Base-by-base conservation (phyloP, 2,888 invertebrate genomes). In the Cabera pusaria region DNA sequence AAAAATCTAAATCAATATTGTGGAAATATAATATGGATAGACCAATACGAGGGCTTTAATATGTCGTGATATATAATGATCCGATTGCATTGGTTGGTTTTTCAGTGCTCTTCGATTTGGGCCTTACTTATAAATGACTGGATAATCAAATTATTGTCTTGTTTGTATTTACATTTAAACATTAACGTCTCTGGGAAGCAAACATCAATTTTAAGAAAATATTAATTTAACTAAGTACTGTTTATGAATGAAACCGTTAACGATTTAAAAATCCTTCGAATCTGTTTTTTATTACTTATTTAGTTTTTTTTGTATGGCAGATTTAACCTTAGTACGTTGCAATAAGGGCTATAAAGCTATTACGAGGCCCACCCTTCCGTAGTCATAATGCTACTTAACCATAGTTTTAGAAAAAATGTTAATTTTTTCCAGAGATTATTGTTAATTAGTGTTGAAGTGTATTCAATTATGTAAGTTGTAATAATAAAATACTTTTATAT, bases 401-500 rank as follows among this genome's bases (percentile, higher is more conserved):
- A 40, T 25, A 18, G 29, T 29, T 33, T 27, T 37, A 38, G 35
- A 38, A 22, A 31, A 35, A 38, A 35, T 21, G 24, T 35, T 27
- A 20, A 27, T 44, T 40, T 33, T 43, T 40, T 39, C 22, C 28
- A 36, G 31, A 57, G 46, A 41, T 53, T 52, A 53, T 53, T 60
- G 57, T 59, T 59, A 50, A 50, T 46, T 59, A 59, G 52, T 59
- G 31, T 53, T 51, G 48, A 41, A 45, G 52, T 59, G 53, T 59
- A 56, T 53, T 52, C 47, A 43, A 49, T 43, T 32, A 37, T 42
- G 49, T 53, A 50, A 53, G 41, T 54, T 50, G 36, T 47, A 40
- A 49, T 49, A 57, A 59, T 59, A 59, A 60, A 56, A 40, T 23
- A n/a, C 26, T 53, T 60, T 59, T 59, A 40, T 60, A 56, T 44